Conservation (phyloP, 2,797 vertebrate genomes). For the Rhynchotus rufescens region DNA sequence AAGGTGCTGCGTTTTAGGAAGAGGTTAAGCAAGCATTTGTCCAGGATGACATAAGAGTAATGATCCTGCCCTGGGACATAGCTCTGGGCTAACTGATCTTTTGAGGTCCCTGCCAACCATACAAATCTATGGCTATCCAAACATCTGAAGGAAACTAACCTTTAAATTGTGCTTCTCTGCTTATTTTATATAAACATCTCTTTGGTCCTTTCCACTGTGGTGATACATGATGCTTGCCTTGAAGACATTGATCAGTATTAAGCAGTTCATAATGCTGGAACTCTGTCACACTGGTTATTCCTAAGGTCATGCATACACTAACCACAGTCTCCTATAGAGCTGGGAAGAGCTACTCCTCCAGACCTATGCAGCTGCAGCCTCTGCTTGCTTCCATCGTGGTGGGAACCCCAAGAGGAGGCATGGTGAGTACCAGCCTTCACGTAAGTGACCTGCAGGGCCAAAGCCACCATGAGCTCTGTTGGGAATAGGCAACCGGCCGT, state of each 20-base stretch:
- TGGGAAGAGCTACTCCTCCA: neutral
- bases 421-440: neutral
- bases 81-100: neutral
- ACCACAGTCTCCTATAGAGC: neutral
- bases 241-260: neutral
- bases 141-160: neutral
- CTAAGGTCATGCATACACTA: accelerated
- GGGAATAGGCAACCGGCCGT: neutral
- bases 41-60: neutral
- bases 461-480: neutral
- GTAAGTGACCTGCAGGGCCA: neutral
- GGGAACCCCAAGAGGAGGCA: neutral
- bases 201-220: neutral
- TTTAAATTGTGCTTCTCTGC: neutral
- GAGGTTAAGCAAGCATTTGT: neutral
- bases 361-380: neutral
- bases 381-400: neutral
- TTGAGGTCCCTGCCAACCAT: neutral
- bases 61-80: neutral
- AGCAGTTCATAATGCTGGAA: neutral
- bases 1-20: neutral
- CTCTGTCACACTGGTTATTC: neutral
- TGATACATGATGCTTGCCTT: neutral
- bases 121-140: neutral
- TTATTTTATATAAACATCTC: neutral